A percentile compares a stretch with the other conserved stretches of the same genome.
Evolutionary conservation across 2,113 vertebrate species (phyloP).

Genomic region (Dendropsophus ebraccatus): DNA sequence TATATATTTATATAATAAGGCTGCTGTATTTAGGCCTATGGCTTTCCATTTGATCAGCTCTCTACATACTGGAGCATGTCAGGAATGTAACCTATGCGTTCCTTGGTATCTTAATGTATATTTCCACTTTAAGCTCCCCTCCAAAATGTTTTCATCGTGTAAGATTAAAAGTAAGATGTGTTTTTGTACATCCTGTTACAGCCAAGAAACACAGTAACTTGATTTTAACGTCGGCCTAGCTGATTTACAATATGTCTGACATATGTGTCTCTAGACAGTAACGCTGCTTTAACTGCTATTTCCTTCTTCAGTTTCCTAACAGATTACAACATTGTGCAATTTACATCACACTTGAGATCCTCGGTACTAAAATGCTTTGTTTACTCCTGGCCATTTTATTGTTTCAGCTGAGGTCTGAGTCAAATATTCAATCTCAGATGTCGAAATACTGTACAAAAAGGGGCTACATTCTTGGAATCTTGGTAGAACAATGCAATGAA

Average conservation of each 20-base stretch:
- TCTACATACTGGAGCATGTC: background rate
- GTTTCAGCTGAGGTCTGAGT: constrained; percentile 53
- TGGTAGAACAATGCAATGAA: constrained; percentile 28
- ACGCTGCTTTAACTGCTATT: constrained; percentile 26
- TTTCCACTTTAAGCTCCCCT: background rate
- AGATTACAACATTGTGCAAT: constrained; percentile 33
- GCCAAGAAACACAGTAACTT: constrained; percentile 38
- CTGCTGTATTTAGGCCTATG: background rate
- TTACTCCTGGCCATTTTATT: constrained; percentile 51
- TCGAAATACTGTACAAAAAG: constrained; percentile 24
- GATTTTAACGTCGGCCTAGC: background rate
- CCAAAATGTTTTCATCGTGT: constrained; percentile 49
- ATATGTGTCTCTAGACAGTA: constrained; percentile 48
- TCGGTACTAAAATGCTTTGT: constrained; percentile 39
- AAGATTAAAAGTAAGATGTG: constrained; percentile 37
- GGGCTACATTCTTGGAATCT: background rate
- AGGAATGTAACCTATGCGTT: background rate
- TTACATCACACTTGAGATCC: constrained; percentile 31
- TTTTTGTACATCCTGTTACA: constrained; percentile 25
- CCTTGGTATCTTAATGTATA: constrained; percentile 19
- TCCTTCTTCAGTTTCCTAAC: constrained; percentile 42
- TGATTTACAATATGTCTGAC: constrained; percentile 42
- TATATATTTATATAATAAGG: background rate
- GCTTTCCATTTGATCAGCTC: background rate
- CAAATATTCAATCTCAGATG: constrained; percentile 34